Percentiles rank a stretch among this genome's conserved stretches.
Conservation (phyloP, 2,888 invertebrate species). For the Dryadula phaetusa region DNA sequence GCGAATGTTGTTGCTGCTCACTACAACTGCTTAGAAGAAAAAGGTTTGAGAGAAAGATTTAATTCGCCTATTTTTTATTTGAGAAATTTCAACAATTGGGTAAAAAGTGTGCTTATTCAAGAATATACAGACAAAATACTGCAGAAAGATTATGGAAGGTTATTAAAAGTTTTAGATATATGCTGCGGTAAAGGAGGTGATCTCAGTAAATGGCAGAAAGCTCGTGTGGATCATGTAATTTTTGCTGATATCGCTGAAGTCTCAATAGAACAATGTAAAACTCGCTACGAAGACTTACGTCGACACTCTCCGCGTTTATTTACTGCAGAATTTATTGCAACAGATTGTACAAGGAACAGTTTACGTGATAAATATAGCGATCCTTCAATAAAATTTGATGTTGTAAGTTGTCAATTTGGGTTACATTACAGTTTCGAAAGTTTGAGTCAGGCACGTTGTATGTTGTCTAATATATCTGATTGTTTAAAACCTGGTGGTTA, state of each 20-base stretch:
- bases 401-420: constrained; percentile 99
- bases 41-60: constrained; percentile 90
- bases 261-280: constrained; percentile 95
- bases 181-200: constrained; percentile 99
- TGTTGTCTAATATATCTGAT: constrained; percentile 96
- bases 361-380: constrained; percentile 91
- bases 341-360: constrained; percentile 94
- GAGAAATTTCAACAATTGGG: constrained; percentile 99
- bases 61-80: constrained; percentile 96
- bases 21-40: constrained; percentile 95
- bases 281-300: constrained; percentile 90
- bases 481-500: constrained; percentile 95
- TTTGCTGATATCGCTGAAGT: constrained; percentile 97
- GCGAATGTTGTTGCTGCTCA: constrained; percentile 92
- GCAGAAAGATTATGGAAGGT: constrained; percentile 87
- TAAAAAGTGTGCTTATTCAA: constrained; percentile 97
- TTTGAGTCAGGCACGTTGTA: constrained; percentile 93
- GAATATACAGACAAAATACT: constrained; percentile 88
- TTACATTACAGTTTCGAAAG: constrained; percentile 98
- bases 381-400: constrained; percentile 91
- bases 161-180: constrained; percentile 93
- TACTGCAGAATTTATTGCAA: constrained; percentile 94
- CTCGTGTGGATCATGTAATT: constrained; percentile 90
- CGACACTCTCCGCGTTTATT: constrained; percentile 82
- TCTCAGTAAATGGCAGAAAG: constrained; percentile 97